Conservation (phyloP, 2,888 invertebrate species). For the Agrotis segetum region DNA sequence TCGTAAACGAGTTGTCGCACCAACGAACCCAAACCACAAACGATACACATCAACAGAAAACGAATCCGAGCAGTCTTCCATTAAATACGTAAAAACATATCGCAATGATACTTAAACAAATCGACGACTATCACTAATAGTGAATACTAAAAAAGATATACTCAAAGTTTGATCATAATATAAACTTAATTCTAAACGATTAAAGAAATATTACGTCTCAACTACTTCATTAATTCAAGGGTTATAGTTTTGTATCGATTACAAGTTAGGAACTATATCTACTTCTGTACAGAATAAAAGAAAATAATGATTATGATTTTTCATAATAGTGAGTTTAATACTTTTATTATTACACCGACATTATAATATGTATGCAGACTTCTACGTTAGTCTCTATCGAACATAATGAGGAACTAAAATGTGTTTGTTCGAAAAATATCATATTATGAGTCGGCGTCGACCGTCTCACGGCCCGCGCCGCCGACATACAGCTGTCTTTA, state of each 20-base stretch:
- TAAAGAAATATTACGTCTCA: conserved; percentile 79
- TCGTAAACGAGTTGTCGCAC: conserved; percentile 18
- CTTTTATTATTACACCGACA: conserved; percentile 70
- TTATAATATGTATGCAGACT: conserved; percentile 61
- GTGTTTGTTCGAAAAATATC: conserved; percentile 65
- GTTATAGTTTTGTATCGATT: conserved; percentile 89
- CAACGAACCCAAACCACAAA: conserved; percentile 43
- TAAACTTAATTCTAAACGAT: conserved; percentile 77
- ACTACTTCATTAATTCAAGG: conserved; percentile 84
- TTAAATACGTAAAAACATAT: conserved; percentile 81
- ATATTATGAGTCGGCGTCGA: conserved; percentile 59
- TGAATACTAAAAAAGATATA: conserved; percentile 77
- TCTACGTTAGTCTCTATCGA: conserved; percentile 52
- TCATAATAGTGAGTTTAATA: conserved; percentile 75
- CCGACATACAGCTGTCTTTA: conserved; percentile 75
- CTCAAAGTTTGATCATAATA: conserved; percentile 81
- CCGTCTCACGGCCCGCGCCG: conserved; percentile 81
- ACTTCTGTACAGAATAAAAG: conserved; percentile 88
- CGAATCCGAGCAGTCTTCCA: conserved; percentile 88
- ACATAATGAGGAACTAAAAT: conserved; percentile 60
- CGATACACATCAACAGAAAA: conserved; percentile 75
- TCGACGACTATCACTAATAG: conserved; percentile 78
- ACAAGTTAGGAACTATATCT: conserved; percentile 88
- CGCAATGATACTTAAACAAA: conserved; percentile 76
- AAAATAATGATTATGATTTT: conserved; percentile 81